Conservation (phyloP, 2,113 vertebrate genomes). For the Antechinus stuartii region DNA sequence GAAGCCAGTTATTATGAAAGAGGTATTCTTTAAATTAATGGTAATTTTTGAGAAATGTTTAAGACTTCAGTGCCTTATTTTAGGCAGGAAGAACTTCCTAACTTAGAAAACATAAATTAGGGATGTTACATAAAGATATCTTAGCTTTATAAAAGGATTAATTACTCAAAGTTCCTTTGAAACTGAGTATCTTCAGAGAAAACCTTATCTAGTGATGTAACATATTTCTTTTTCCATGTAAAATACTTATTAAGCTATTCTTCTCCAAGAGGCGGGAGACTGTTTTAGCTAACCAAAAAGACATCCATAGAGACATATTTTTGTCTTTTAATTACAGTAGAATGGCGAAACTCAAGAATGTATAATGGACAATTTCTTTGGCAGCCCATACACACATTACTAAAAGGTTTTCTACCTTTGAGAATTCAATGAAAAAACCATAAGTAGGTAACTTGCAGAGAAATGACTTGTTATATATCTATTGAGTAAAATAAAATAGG, state of each 20-base stretch:
- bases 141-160: constrained; percentile 15
- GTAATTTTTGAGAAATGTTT: constrained; percentile 32
- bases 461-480: background rate
- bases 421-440: background rate
- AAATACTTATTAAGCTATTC: constrained; percentile 17
- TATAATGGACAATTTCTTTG: background rate
- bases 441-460: background rate
- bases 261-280: constrained; percentile 6
- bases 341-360: background rate
- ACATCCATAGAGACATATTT: constrained; percentile 10
- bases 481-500: background rate
- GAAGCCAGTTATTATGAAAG: background rate
- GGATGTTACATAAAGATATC: background rate
- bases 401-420: constrained; percentile 11
- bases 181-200: background rate
- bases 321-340: background rate
- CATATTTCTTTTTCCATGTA: background rate
- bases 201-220: background rate
- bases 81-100: background rate
- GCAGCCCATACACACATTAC: background rate
- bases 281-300: constrained; percentile 2
- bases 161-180: background rate
- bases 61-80: background rate
- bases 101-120: constrained; percentile 21
- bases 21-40: background rate